Evolutionary conservation across 2,888 invertebrate species (phyloP).

Genomic region (Tribolium freemani): DNA sequence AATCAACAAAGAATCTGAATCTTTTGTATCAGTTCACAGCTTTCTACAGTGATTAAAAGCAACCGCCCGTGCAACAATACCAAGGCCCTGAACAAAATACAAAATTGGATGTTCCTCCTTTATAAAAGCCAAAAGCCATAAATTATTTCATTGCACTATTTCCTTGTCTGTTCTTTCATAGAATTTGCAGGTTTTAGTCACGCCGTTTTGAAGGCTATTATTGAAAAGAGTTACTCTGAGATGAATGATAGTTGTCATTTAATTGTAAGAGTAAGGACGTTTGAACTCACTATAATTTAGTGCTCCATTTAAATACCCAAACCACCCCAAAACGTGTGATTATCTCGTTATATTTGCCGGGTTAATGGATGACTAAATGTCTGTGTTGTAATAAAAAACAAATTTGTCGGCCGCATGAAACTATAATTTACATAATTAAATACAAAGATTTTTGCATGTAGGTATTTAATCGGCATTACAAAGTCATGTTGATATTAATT

Average conservation of each 20-base stretch:
- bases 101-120: conserved; percentile 31
- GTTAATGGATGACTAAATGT: conserved; percentile 26
- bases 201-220: conserved; percentile 29
- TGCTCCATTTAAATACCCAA: background rate
- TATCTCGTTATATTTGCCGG: background rate
- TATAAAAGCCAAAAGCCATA: conserved; percentile 32
- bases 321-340: background rate
- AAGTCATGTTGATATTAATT: conserved; percentile 24
- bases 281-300: background rate
- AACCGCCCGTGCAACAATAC: conserved; percentile 23
- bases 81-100: conserved; percentile 25
- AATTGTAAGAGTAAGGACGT: conserved; percentile 15
- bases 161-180: conserved; percentile 30
- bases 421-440: conserved; percentile 35
- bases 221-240: conserved; percentile 36
- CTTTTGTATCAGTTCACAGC: conserved; percentile 9
- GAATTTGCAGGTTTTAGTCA: conserved; percentile 38
- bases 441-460: conserved; percentile 35
- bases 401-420: conserved; percentile 36
- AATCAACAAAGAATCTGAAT: background rate
- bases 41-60: conserved; percentile 18
- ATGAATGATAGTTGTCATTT: conserved; percentile 39
- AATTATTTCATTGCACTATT: conserved; percentile 45
- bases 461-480: conserved; percentile 27
- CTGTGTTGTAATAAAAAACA: conserved; percentile 30